Conservation (phyloP, 2,888 invertebrate genomes). For the Liposcelis brunnea region DNA sequence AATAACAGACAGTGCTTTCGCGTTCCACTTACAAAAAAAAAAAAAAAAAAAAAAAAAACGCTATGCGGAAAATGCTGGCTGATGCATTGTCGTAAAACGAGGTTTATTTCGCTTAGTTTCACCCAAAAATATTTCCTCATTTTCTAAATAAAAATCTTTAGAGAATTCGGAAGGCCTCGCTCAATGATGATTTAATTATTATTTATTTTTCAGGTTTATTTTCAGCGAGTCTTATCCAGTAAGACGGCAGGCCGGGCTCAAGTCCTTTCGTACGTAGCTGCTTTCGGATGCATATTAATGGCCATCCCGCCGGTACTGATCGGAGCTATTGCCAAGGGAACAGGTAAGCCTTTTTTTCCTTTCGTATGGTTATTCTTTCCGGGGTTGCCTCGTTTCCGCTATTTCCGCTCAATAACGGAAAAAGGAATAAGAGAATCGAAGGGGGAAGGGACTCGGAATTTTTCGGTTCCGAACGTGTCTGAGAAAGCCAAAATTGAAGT, state of each 20-base stretch:
- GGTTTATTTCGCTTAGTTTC: background rate
- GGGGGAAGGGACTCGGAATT: no score
- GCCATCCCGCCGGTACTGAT: constrained; percentile 93
- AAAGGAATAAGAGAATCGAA: no score
- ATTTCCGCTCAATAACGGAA: no score
- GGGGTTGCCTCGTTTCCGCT: no score
- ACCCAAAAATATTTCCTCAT: background rate
- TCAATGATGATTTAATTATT: constrained; percentile 3
- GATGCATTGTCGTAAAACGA: no score
- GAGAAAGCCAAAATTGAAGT: no score
- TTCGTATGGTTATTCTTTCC: constrained; percentile 6
- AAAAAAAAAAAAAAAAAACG: no score
- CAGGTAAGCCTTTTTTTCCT: constrained; percentile 58
- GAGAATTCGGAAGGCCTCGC: no score
- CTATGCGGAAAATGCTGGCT: no score
- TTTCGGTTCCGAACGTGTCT: no score
- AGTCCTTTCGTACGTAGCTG: constrained; percentile 87
- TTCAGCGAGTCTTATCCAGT: constrained; percentile 92
- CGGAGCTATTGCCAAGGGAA: constrained; percentile 90
- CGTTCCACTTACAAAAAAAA: no score
- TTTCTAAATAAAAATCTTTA: background rate
- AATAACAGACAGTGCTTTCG: no score
- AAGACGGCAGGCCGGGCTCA: constrained; percentile 89
- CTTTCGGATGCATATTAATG: constrained; percentile 89
- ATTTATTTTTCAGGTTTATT: constrained; percentile 56